Evolutionary conservation across 2,797 vertebrate species (phyloP).

Genomic region (Cirrhinus molitorella): DNA sequence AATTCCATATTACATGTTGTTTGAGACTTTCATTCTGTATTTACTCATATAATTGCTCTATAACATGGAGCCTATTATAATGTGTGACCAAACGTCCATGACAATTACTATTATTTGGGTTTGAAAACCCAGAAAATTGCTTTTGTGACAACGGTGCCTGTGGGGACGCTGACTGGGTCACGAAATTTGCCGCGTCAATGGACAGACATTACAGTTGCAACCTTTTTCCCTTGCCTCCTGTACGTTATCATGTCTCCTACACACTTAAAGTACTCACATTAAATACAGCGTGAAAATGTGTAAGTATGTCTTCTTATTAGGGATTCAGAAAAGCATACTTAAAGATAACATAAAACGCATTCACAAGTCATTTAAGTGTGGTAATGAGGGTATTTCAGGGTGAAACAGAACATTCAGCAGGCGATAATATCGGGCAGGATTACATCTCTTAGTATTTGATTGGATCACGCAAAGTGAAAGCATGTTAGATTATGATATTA

Average conservation of each 20-base stretch:
- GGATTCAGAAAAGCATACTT: not conserved
- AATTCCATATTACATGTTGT: conserved; percentile 7
- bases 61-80: conserved; percentile 38
- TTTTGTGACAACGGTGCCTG: conserved; percentile 44
- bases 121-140: conserved; percentile 46
- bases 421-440: not conserved
- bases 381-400: conserved; percentile 1
- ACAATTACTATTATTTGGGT: conserved; percentile 42
- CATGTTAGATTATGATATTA: not conserved
- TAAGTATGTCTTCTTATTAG: not conserved
- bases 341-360: conserved; percentile 7
- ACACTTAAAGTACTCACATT: not conserved
- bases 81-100: conserved; percentile 21
- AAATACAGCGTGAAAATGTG: not conserved
- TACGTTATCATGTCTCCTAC: not conserved
- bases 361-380: not conserved
- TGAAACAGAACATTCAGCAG: not conserved
- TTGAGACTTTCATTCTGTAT: not conserved
- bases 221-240: not conserved
- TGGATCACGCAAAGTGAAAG: conserved; percentile 8
- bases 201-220: conserved; percentile 32
- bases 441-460: not conserved
- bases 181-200: conserved; percentile 29
- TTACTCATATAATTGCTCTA: conserved; percentile 25
- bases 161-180: conserved; percentile 41